phyloP scores from a whole-genome alignment of 2,113 vertebrate species.

The Eublepharis macularius region DNA sequence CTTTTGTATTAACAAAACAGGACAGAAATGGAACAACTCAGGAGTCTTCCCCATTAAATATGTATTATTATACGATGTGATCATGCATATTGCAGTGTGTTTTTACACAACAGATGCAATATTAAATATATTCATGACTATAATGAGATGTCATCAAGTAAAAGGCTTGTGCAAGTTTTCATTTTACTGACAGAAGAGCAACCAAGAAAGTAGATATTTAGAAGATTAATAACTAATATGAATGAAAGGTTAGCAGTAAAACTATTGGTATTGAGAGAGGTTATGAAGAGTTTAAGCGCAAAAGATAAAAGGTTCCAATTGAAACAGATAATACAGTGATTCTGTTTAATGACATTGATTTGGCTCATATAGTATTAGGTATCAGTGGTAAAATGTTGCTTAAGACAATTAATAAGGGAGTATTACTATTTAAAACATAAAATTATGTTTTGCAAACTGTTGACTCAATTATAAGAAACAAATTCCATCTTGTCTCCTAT shows the following conservation, averaged over 20 bases:
- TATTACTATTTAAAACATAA: background rate
- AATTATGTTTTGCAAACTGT: background rate
- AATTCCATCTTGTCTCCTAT: too few species aligned
- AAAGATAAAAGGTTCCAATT: background rate
- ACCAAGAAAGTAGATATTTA: background rate
- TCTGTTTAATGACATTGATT: background rate
- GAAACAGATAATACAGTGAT: background rate
- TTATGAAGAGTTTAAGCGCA: background rate
- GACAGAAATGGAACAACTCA: background rate
- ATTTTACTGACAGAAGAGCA: background rate
- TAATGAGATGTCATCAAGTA: background rate
- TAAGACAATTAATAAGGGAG: background rate
- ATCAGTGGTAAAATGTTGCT: background rate
- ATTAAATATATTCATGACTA: background rate
- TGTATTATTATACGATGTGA: background rate
- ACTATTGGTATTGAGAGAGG: background rate
- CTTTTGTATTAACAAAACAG: background rate
- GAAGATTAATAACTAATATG: background rate
- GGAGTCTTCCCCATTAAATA: background rate
- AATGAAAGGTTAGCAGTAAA: background rate
- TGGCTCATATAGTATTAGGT: background rate
- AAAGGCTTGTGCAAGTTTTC: background rate
- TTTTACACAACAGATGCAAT: conserved; percentile 2
- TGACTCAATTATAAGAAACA: background rate
- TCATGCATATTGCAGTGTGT: conserved; percentile 9